Conservation (phyloP, 2,113 vertebrate genomes). For the Motacilla tschutschensis region DNA sequence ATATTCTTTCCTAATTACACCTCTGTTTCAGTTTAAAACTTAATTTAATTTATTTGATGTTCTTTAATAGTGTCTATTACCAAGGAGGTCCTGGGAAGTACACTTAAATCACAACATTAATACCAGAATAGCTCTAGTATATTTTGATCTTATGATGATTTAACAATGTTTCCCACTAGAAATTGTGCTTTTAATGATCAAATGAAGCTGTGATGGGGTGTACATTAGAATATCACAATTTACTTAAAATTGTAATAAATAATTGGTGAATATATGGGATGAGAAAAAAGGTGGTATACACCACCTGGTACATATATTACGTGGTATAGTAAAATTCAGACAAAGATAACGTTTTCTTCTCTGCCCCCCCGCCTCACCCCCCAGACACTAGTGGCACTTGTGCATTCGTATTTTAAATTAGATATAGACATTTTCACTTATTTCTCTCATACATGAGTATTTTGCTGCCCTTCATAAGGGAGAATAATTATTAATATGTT, state of each 20-base stretch:
- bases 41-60: neutral
- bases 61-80: neutral
- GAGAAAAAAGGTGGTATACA: neutral
- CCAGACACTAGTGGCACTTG: neutral
- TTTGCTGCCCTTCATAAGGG: neutral
- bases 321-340: neutral
- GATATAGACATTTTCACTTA: neutral
- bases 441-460: neutral
- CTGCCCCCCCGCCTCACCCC: accelerated
- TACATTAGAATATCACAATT: neutral
- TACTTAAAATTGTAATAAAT: neutral
- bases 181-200: neutral
- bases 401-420: neutral
- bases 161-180: neutral
- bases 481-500: neutral
- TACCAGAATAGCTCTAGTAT: neutral
- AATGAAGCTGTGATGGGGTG: neutral
- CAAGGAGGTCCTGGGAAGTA: neutral
- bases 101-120: neutral
- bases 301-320: too few relatives aligned
- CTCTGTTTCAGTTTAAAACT: neutral
- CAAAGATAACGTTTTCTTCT: neutral
- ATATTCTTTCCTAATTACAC: neutral
- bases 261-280: neutral
- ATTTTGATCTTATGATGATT: neutral